These are phyloP conservation scores for Acanthurus tractus DNA, from an alignment of 2,797 vertebrate species.

Conservation along the genomic window DNA sequence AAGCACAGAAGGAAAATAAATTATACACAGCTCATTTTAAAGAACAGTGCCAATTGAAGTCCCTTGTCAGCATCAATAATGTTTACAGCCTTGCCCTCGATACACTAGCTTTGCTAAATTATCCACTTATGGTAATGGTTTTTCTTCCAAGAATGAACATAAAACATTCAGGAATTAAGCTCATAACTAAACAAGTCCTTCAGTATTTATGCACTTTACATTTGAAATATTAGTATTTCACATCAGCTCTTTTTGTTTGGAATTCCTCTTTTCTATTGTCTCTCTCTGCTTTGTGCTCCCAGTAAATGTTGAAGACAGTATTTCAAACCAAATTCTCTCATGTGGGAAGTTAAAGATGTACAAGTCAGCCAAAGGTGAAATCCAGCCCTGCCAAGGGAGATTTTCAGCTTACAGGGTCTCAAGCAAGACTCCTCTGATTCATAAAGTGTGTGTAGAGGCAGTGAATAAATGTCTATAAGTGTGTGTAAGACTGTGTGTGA, in stretches of 20 bases:
- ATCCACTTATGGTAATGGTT: constrained; percentile 50
- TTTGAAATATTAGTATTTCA: constrained; percentile 36
- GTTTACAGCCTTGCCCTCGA: constrained; percentile 48
- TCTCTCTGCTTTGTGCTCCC: constrained; percentile 25
- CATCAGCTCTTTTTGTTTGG: constrained; percentile 34
- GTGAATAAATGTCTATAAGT: constrained; percentile 24
- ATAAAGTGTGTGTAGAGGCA: constrained; percentile 61
- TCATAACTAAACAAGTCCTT: constrained; percentile 7
- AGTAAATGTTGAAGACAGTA: constrained; percentile 45
- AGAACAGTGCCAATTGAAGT: constrained; percentile 35
- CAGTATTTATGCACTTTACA: constrained; percentile 23
- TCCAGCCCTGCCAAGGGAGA: constrained; percentile 72
- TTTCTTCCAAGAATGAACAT: constrained; percentile 44
- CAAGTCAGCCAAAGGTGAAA: constrained; percentile 82
- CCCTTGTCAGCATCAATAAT: constrained; percentile 62
- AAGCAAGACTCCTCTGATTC: constrained; percentile 71
- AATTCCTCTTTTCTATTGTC: constrained; percentile 6
- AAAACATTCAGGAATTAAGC: constrained; percentile 37
- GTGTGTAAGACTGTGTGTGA: constrained; percentile 41
- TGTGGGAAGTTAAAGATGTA: constrained; percentile 73
- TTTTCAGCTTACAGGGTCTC: constrained; percentile 78
- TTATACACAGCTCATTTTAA: constrained; percentile 42
- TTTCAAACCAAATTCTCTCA: constrained; percentile 64
- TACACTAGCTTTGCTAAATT: constrained; percentile 43
- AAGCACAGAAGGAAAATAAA: constrained; percentile 34